phyloP scores from a whole-genome alignment of 2,888 invertebrate species.

The Exocentrus adspersus region DNA sequence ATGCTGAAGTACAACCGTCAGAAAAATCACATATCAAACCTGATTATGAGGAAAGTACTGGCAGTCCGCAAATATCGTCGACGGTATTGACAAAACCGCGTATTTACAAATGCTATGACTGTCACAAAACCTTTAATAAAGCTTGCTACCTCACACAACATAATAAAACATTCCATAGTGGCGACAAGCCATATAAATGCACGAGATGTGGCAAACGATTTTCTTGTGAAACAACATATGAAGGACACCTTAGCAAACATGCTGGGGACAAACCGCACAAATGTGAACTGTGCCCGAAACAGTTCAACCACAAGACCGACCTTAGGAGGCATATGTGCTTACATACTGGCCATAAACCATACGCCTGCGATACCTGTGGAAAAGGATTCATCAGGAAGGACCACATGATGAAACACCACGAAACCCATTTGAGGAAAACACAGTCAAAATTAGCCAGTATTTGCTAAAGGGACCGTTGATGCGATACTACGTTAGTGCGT shows the following conservation, averaged over 20 bases:
- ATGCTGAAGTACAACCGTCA: conserved; percentile 53
- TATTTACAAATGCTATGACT: conserved; percentile 79
- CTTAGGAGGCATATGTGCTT: conserved; percentile 86
- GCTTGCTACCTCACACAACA: conserved; percentile 91
- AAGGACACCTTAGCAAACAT: conserved; percentile 81
- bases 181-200: conserved; percentile 88
- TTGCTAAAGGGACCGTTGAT: conserved; percentile 39
- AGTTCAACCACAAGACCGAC: conserved; percentile 92
- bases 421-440: conserved; percentile 78
- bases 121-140: conserved; percentile 86
- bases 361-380: conserved; percentile 81
- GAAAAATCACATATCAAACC: conserved; percentile 58
- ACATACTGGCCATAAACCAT: conserved; percentile 88
- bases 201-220: conserved; percentile 87
- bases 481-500: conserved; percentile 5
- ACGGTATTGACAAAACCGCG: conserved; percentile 48
- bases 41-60: conserved; percentile 55
- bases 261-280: conserved; percentile 87
- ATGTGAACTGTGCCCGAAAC: conserved; percentile 85
- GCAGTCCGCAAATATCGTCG: conserved; percentile 57
- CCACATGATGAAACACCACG: conserved; percentile 89
- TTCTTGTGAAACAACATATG: conserved; percentile 75
- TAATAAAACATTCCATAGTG: conserved; percentile 88
- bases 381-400: conserved; percentile 92
- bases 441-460: conserved; percentile 48